Evolutionary conservation across 2,113 vertebrate genomes (phyloP), one percentile per base, ranked within the genome.

Genomic region (Anolis sagrei): DNA sequence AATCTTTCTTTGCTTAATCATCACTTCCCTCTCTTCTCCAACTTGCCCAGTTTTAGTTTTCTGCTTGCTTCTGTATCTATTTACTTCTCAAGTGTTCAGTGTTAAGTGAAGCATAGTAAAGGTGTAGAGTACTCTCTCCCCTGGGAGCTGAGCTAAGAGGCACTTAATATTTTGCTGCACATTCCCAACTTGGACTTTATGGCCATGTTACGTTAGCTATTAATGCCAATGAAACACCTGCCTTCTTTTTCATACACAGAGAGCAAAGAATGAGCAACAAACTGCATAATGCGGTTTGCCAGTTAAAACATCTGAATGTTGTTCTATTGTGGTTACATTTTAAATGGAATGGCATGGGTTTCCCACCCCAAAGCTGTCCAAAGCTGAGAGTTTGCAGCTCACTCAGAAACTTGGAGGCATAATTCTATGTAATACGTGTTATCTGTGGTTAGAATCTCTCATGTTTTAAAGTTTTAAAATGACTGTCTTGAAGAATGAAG

Each of bases 1-100:
- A 79, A 76, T 86, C 13, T 87, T 89, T 87, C 84, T 92, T 70
- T 92, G 86, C 76, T 90, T 94, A 85, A 82, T 91, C 90, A 91
- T 19, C 32, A 69, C 32, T 86, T 85, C 36, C 34, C 48, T 48
- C 77, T 74, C 80, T 83, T 75, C 29, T 14, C 9, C 9, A 36
- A 49, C 88, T 90, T 81, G 70, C 76, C n/a, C 66, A 76, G 62
- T 84, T 25, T 88, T 77, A 85, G 44, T 39, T 81, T 49, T 0
- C 73, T 85, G 87, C 89, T 81, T 86, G 70, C 87, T 89, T 19
- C 62, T 87, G 68, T 85, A 89, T 77, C 77, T 91, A 68, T 83
- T 91, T 92, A 88, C 79, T 87, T 87, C 82, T 78, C 86, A 39
- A 34, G 39, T 84, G 36, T 34, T 85, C 64, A 49, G 36, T 76